These are phyloP conservation scores for Pelobates fuscus DNA, from an alignment of 2,113 vertebrate genomes.

Conservation along the genomic window DNA sequence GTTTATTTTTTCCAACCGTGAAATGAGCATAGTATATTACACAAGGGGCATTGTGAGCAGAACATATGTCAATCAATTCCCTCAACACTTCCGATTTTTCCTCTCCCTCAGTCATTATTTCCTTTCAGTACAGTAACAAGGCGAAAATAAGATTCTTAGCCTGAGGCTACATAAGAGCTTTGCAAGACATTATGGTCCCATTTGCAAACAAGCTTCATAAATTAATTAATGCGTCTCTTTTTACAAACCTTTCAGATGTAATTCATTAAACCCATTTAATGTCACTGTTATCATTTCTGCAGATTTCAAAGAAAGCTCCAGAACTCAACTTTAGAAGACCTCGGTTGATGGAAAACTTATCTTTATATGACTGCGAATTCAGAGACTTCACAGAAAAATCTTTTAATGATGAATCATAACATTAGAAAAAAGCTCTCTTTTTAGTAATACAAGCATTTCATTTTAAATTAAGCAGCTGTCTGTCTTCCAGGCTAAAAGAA, in stretches of 20 bases:
- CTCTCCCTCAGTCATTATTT: not conserved
- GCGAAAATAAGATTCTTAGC: not conserved
- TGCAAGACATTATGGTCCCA: not conserved
- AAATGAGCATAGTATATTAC: not conserved
- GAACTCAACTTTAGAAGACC: constrained; percentile 18
- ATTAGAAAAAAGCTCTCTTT: too few species aligned
- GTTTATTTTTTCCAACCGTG: too few species aligned
- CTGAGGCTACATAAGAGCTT: not conserved
- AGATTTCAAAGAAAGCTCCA: constrained; percentile 21
- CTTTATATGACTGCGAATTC: too few species aligned
- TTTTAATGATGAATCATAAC: too few species aligned
- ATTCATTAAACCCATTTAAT: constrained; percentile 34
- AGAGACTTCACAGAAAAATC: too few species aligned
- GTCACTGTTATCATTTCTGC: constrained; percentile 18
- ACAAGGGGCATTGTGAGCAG: not conserved
- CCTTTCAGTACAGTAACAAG: not conserved
- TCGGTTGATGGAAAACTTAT: too few species aligned
- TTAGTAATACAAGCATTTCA: too few species aligned
- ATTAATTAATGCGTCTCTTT: constrained; percentile 11
- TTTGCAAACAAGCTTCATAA: constrained; percentile 28
- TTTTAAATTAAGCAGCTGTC: too few species aligned
- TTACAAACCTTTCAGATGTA: constrained; percentile 17
- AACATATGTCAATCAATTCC: constrained; percentile 8
- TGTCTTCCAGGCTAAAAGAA: too few species aligned
- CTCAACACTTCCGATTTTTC: not conserved